Evolutionary conservation across 2,113 vertebrate genomes (phyloP).

Genomic region (Ochotona curzoniae): DNA sequence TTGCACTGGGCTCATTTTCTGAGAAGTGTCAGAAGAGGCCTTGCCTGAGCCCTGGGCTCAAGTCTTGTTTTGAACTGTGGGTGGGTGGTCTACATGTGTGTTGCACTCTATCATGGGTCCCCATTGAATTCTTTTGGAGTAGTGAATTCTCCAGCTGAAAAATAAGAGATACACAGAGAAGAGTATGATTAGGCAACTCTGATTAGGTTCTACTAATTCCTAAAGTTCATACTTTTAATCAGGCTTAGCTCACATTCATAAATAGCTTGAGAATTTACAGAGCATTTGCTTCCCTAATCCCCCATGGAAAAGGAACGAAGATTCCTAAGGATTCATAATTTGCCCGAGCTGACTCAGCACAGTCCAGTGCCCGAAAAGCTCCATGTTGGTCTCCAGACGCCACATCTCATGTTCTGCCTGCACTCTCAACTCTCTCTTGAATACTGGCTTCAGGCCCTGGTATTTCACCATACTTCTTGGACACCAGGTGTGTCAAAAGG

Average conservation of each 20-base stretch:
- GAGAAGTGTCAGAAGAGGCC: not conserved
- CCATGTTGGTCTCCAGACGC: not conserved
- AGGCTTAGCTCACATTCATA: not conserved
- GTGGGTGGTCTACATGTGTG: too few species aligned
- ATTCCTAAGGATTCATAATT: not conserved
- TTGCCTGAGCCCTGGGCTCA: accelerated
- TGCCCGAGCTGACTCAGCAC: not conserved
- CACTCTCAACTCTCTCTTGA: not conserved
- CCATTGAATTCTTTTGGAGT: not conserved
- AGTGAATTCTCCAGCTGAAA: not conserved
- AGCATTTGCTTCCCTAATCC: not conserved
- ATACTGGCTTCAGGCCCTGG: not conserved
- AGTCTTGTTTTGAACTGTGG: not conserved
- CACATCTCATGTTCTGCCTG: accelerated
- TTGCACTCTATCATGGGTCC: not conserved
- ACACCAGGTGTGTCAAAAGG: not conserved
- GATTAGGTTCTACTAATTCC: not conserved
- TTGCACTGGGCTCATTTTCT: not conserved
- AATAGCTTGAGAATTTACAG: not conserved
- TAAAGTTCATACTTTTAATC: not conserved
- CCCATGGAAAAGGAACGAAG: not conserved
- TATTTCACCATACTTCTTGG: not conserved
- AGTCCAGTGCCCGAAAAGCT: not conserved
- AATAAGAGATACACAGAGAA: not conserved
- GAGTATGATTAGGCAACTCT: not conserved